Evolutionary conservation across 1,140 invertebrate species (phyloP).

Genomic region (Mycetomoellerius zeteki): DNA sequence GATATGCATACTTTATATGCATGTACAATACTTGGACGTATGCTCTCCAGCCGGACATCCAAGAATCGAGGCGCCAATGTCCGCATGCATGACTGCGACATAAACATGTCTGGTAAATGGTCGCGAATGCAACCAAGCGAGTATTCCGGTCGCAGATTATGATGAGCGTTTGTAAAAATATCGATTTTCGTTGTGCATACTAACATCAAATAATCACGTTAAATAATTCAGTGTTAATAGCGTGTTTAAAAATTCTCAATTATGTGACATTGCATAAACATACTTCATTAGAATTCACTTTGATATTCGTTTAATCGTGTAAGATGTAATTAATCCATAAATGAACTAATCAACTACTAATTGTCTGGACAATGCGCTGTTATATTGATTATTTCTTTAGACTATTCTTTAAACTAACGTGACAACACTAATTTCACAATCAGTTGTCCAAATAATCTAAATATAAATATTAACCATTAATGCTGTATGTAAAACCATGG

Average conservation of each 20-base stretch:
- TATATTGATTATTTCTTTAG: too few species aligned
- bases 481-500: too few species aligned
- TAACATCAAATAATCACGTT: neutral
- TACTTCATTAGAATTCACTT: neutral
- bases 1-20: conserved; percentile 38
- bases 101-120: conserved; percentile 31
- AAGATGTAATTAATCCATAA: neutral
- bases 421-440: too few species aligned
- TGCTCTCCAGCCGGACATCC: conserved; percentile 2
- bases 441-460: too few species aligned
- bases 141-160: neutral
- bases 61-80: conserved; percentile 61
- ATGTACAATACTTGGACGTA: neutral
- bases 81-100: conserved; percentile 43
- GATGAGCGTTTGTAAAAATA: neutral
- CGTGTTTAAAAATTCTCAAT: neutral
- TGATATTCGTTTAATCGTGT: neutral
- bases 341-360: neutral
- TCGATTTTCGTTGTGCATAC: neutral
- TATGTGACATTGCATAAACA: neutral
- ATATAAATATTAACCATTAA: too few species aligned
- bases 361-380: too few species aligned
- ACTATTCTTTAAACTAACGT: too few species aligned
- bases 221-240: neutral
- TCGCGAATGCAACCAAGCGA: conserved; percentile 41